Base-by-base conservation (phyloP, 53 echinoderm and acorn worm genomes). In the Holothuria scabra region DNA sequence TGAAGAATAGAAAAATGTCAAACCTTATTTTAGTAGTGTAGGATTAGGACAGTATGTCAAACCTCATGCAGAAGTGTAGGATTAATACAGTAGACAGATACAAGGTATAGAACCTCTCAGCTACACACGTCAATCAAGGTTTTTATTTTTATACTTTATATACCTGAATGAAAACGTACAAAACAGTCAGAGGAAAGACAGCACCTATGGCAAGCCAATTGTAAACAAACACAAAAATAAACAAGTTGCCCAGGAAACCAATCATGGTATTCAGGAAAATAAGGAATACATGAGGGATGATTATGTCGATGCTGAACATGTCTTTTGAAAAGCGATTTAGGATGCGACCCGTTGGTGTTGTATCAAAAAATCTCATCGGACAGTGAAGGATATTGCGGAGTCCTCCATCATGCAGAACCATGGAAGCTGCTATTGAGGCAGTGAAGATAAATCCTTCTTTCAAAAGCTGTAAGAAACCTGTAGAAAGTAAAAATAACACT, bases 281-380 rank as follows among this genome's bases (percentile, higher is more conserved):
- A n/a, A 82, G 75, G 52, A 92, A 76, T 38, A 44, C 64, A 75
- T 9, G 38, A 8, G 89, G 91, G 55, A 94, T 79, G 23, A 80
- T 63, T 9, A 70, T 60, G 60, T 94, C 94, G 16, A 89, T 80
- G 46, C 52, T 85, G 61, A 91, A 80, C 38, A 84, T 89, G 81
- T 94, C 94, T 61, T 89, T 91, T 65, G 84, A 78, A 65, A 94
- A 94, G 56, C 91, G 91, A 87, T 94, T 94, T 12, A 94, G 75
- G 41, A 94, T 89, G 25, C 89, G 83, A 21, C 94, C 94, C 81
- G 63, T 87, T 29, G 91, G 94, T 0, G 91, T 94, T 80, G 82
- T 89, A 87, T 94, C 94, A 38, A 80, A 94, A 82, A 94, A 94
- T 19, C 87, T 81, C 86, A 85, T 87, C 30, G 94, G 89, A 68